These are phyloP conservation scores for Bembecia ichneumoniformis DNA, from an alignment of 2,888 invertebrate genomes.

Conservation along the genomic window DNA sequence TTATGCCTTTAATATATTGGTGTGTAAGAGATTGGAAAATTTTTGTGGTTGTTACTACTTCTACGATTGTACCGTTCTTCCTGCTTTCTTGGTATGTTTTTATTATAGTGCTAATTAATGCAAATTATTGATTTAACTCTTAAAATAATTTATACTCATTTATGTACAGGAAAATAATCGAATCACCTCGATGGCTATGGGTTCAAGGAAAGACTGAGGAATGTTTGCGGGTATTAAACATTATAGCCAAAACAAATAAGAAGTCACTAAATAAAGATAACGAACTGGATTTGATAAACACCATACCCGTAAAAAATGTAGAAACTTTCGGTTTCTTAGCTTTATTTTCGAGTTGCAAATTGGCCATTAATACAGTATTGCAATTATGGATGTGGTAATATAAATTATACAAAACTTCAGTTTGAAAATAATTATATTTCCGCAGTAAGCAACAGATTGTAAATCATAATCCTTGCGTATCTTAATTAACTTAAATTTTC, in stretches of 20 bases:
- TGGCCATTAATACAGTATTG: slow-evolving; percentile 68
- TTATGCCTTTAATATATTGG: slow-evolving; percentile 42
- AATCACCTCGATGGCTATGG: slow-evolving; percentile 77
- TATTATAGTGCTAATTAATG: background rate
- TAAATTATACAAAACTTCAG: background rate
- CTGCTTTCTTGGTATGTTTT: slow-evolving; percentile 36
- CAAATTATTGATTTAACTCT: too few relatives aligned
- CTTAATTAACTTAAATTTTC: too few relatives aligned
- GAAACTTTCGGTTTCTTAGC: slow-evolving; percentile 66
- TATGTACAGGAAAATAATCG: slow-evolving; percentile 68
- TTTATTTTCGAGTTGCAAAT: slow-evolving; percentile 68
- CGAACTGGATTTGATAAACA: slow-evolving; percentile 31
- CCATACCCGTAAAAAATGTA: slow-evolving; percentile 26
- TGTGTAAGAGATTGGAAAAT: slow-evolving; percentile 39
- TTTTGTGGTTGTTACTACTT: slow-evolving; percentile 35
- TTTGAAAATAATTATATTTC: too few relatives aligned
- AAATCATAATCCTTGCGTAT: too few relatives aligned
- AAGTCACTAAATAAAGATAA: slow-evolving; percentile 49
- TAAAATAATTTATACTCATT: background rate
- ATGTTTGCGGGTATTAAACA: slow-evolving; percentile 61
- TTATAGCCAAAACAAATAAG: slow-evolving; percentile 70
- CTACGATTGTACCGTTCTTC: slow-evolving; percentile 28
- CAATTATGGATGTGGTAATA: slow-evolving; percentile 70
- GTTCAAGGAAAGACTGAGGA: slow-evolving; percentile 58
- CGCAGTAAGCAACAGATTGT: too few relatives aligned